A percentile compares a stretch with the other conserved stretches of the same genome.
Evolutionary conservation across 2,888 invertebrate species (phyloP).

Genomic region (Chelonus formosanus): DNA sequence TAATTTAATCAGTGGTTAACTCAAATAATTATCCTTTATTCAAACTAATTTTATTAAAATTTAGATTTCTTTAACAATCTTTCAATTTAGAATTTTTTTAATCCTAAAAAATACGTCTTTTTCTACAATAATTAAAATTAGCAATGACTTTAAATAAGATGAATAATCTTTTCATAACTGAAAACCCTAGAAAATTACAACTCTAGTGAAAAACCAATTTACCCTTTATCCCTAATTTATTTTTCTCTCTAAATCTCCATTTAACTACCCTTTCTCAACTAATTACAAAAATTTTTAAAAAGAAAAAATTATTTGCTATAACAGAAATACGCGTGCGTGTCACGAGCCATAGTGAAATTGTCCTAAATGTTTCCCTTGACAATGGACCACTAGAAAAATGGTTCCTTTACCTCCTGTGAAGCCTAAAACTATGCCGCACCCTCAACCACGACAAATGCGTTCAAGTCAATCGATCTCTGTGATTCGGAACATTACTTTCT

Average conservation of each 20-base stretch:
- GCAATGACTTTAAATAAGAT: no score
- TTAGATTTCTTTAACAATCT: no score
- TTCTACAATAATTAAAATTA: no score
- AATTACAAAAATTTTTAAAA: not conserved
- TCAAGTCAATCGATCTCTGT: constrained; percentile 51
- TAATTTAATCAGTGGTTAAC: no score
- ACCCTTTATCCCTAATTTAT: no score
- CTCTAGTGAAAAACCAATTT: no score
- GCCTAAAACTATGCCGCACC: constrained; percentile 30
- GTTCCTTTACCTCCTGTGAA: constrained; percentile 34
- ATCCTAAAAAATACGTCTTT: no score
- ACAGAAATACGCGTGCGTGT: constrained; percentile 18
- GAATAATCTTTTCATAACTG: no score
- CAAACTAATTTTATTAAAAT: no score
- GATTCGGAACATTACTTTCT: constrained; percentile 52
- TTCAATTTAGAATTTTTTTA: no score
- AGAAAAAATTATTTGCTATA: not conserved
- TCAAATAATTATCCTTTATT: no score
- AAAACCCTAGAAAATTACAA: no score
- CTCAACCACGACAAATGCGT: constrained; percentile 45
- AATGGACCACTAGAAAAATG: constrained; percentile 27
- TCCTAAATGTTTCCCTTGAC: constrained; percentile 16
- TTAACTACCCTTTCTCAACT: not conserved
- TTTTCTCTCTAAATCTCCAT: not conserved
- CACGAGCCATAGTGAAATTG: constrained; percentile 18